A percentile compares a stretch with the other conserved stretches of the same genome.
These are phyloP conservation scores for Petrolisthes manimaculis DNA, from an alignment of 2,888 invertebrate species.

Conservation along the genomic window DNA sequence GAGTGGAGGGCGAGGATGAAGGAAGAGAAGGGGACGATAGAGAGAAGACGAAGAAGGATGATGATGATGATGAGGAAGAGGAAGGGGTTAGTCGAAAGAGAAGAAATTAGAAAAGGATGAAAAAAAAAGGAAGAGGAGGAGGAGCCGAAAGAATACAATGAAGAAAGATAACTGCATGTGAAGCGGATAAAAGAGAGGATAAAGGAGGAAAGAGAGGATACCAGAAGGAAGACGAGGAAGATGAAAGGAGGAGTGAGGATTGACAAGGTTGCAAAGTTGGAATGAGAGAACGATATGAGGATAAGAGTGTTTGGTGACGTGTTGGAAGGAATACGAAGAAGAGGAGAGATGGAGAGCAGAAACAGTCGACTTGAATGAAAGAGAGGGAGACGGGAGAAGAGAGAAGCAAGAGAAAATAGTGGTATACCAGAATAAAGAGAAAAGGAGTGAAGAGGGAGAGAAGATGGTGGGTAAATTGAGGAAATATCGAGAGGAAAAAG, in stretches of 20 bases:
- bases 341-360: not conserved
- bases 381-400: not conserved
- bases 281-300: not conserved
- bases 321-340: too few species aligned
- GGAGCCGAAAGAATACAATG: not conserved
- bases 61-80: not conserved
- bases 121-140: not conserved
- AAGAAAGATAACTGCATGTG: not conserved
- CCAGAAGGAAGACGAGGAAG: not conserved
- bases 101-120: not conserved
- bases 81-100: not conserved
- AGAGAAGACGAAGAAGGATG: conserved; percentile 9
- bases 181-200: not conserved
- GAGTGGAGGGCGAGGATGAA: not conserved
- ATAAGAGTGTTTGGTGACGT: too few species aligned
- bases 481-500: not conserved
- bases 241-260: not conserved
- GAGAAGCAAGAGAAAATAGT: not conserved
- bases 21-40: not conserved
- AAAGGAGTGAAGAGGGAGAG: not conserved
- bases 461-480: not conserved
- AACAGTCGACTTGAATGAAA: not conserved
- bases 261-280: not conserved
- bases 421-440: not conserved
- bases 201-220: not conserved